phyloP scores from a whole-genome alignment of 2,113 vertebrate genomes.

The Emberiza fucata region DNA sequence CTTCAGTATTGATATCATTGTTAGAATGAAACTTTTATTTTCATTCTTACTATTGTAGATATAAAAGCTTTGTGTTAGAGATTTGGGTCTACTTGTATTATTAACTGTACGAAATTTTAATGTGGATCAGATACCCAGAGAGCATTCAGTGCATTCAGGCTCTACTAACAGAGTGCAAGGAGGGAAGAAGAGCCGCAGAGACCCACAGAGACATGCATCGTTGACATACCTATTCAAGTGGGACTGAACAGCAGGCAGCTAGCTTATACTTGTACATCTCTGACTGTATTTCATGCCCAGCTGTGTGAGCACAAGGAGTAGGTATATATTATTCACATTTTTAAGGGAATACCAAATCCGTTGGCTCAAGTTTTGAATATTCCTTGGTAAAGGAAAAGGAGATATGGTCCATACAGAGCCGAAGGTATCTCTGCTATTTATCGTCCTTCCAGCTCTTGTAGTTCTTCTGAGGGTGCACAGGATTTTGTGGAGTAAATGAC shows the following conservation, averaged over 20 bases:
- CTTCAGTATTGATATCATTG: not conserved
- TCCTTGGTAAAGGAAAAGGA: not conserved
- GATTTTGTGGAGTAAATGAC: not conserved
- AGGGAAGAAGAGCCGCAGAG: not conserved
- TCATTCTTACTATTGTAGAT: not conserved
- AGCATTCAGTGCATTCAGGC: not conserved
- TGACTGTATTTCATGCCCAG: constrained; percentile 1
- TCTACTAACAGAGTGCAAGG: not conserved
- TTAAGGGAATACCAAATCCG: not conserved
- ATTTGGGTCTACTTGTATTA: not conserved
- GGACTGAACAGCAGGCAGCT: constrained; percentile 20
- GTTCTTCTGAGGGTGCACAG: not conserved
- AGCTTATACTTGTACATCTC: constrained; percentile 2
- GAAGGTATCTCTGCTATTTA: not conserved
- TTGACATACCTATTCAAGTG: not conserved
- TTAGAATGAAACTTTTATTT: not conserved
- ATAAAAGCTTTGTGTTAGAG: not conserved
- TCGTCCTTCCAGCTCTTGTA: not conserved
- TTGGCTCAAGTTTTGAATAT: not conserved
- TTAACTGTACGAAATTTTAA: not conserved
- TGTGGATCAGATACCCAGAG: not conserved
- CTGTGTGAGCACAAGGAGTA: not conserved
- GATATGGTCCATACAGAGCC: not conserved
- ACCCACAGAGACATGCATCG: not conserved
- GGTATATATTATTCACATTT: not conserved